These are phyloP conservation scores for Allochrocebus solatus DNA, from an alignment of 2,797 vertebrate species.

Conservation along the genomic window DNA sequence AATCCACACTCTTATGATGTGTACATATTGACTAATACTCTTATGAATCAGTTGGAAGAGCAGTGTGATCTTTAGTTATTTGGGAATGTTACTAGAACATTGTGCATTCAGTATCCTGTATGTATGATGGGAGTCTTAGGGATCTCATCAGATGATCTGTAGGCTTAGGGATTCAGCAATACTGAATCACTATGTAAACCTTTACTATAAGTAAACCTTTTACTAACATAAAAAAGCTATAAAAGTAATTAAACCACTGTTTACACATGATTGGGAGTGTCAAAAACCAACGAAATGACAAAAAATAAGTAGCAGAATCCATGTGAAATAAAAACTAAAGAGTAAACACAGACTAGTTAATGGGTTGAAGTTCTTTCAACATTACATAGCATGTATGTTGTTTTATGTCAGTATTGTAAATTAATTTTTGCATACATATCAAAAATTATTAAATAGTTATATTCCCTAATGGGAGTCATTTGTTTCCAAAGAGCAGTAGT, in stretches of 20 bases:
- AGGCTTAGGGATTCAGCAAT: neutral
- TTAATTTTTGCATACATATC: neutral
- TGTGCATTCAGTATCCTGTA: neutral
- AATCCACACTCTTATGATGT: neutral
- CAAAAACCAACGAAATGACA: neutral
- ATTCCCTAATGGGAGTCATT: neutral
- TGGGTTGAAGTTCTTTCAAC: neutral
- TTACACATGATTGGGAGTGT: neutral
- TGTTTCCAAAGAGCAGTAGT: slow-evolving; percentile 14
- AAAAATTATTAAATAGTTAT: neutral
- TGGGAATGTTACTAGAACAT: neutral
- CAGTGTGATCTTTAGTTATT: neutral
- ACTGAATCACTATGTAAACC: neutral
- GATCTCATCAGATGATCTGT: neutral
- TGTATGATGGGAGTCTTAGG: neutral
- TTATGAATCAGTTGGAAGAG: neutral
- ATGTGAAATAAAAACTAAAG: neutral
- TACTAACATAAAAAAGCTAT: neutral
- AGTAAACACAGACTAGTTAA: neutral
- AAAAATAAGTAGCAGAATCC: neutral
- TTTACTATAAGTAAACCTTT: neutral
- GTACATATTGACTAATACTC: neutral
- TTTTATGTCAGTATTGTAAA: neutral
- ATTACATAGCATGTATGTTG: neutral
- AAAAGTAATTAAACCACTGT: neutral